These are phyloP conservation scores for Cyanocitta stelleri DNA, from an alignment of 2,113 vertebrate genomes.

Conservation along the genomic window DNA sequence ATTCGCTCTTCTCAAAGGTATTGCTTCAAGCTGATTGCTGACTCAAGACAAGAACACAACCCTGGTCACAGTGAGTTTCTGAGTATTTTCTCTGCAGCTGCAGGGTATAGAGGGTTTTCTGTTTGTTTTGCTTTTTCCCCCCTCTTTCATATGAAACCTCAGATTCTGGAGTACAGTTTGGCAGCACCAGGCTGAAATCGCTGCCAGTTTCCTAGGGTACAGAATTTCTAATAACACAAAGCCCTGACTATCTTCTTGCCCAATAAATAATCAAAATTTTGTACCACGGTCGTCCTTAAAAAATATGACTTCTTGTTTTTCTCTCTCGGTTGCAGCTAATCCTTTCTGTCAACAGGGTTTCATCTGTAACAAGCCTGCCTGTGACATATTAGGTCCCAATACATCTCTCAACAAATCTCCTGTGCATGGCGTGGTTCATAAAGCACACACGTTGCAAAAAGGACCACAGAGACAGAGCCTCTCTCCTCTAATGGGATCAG, in stretches of 20 bases:
- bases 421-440: accelerated
- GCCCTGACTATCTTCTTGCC: conserved; percentile 4
- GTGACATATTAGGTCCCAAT: background rate
- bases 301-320: background rate
- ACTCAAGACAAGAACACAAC: conserved; percentile 45
- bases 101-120: conserved; percentile 45
- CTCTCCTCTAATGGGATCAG: background rate
- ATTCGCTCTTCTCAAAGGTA: background rate
- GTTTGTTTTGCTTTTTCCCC: conserved; percentile 4
- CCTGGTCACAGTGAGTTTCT: conserved; percentile 13
- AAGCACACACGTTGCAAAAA: background rate
- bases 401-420: background rate
- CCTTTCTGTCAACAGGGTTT: background rate
- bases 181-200: background rate
- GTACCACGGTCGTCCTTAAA: background rate
- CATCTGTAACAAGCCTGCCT: background rate
- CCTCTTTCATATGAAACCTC: conserved; percentile 29
- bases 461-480: background rate
- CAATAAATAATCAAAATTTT: background rate
- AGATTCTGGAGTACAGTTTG: conserved; percentile 46
- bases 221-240: conserved; percentile 33
- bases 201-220: conserved; percentile 32
- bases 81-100: conserved; percentile 40
- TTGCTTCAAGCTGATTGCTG: conserved; percentile 54
- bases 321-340: background rate